A percentile compares a stretch with the other conserved stretches of the same genome.
Conservation (phyloP, 35 echinoderm and acorn worm species). For the Anneissia japonica region DNA sequence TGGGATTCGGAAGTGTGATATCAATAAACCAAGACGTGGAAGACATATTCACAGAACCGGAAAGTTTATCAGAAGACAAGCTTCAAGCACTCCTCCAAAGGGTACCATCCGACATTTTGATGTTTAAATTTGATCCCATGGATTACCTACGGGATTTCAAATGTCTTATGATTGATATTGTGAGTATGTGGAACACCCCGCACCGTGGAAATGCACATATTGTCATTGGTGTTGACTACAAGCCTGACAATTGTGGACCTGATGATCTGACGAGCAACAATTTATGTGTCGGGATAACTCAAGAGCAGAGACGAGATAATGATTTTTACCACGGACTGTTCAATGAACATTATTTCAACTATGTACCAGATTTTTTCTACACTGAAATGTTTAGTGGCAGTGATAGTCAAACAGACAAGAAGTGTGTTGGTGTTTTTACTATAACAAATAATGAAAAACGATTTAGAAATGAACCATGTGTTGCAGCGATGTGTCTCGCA, state of each 20-base stretch:
- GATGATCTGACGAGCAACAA: neutral
- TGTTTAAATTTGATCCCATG: neutral
- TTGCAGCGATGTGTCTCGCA: neutral
- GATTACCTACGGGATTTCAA: neutral
- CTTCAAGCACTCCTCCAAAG: neutral
- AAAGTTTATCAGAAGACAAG: neutral
- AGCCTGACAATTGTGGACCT: neutral
- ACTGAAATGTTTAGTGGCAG: neutral
- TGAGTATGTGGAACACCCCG: constrained; percentile 44
- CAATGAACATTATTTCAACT: neutral
- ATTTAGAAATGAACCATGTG: neutral
- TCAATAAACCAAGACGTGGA: neutral
- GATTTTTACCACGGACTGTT: constrained; percentile 10
- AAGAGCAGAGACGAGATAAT: constrained; percentile 1
- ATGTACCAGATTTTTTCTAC: constrained; percentile 12
- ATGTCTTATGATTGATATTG: constrained; percentile 19
- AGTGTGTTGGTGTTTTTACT: constrained; percentile 5
- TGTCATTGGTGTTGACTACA: constrained; percentile 23
- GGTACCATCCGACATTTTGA: neutral
- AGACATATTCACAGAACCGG: too few relatives aligned
- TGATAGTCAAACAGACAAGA: neutral
- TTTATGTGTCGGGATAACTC: neutral
- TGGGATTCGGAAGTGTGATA: neutral
- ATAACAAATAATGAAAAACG: neutral
- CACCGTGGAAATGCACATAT: constrained; percentile 5